Conservation (phyloP, 2,797 vertebrate species). For the Sebastes kiyomatsui region DNA sequence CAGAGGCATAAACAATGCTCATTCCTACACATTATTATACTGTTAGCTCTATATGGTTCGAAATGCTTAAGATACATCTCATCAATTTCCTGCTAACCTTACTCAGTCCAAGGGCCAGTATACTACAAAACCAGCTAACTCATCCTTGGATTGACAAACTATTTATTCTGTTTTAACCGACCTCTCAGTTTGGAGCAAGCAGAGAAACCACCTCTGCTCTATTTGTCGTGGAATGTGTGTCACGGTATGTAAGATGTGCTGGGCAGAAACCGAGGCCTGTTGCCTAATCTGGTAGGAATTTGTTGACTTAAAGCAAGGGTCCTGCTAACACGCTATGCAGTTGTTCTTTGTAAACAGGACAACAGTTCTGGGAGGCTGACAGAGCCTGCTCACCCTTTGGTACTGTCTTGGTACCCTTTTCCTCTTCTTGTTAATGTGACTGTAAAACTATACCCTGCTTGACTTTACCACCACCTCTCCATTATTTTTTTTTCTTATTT, state of each 20-base stretch:
- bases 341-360: conserved; percentile 75
- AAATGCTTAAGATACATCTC: neutral
- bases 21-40: neutral
- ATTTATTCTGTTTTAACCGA: conserved; percentile 34
- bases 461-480: neutral
- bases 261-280: conserved; percentile 73
- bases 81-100: conserved; percentile 20
- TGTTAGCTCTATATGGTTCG: neutral
- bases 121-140: conserved; percentile 14
- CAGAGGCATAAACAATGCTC: neutral
- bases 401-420: neutral
- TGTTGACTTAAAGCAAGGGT: conserved; percentile 74
- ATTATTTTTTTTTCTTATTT: neutral
- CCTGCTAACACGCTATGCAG: conserved; percentile 71
- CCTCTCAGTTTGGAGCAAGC: conserved; percentile 40
- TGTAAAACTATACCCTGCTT: conserved; percentile 10
- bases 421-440: conserved; percentile 4
- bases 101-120: conserved; percentile 17
- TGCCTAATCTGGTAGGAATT: conserved; percentile 83
- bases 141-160: conserved; percentile 32
- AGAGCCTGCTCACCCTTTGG: conserved; percentile 20
- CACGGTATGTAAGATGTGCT: conserved; percentile 74
- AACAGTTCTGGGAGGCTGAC: conserved; percentile 64
- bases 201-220: conserved; percentile 56
- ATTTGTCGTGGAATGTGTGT: conserved; percentile 77